Percentiles rank a stretch among this genome's conserved stretches.
Conservation (phyloP, 2,113 vertebrate genomes). For the Pavo muticus region DNA sequence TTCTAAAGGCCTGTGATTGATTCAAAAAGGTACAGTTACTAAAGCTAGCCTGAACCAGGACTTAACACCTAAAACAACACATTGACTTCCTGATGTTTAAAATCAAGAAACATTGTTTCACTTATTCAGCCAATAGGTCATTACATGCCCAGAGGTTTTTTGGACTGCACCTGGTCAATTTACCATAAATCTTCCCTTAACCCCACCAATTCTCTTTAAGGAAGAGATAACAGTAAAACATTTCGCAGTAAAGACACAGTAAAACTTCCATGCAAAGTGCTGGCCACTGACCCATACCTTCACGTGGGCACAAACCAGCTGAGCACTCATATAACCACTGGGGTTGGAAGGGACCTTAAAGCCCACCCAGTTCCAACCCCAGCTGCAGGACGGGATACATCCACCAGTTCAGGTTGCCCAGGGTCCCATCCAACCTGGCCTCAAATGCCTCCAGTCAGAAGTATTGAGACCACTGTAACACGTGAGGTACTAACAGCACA, state of each 20-base stretch:
- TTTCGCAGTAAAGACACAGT: neutral
- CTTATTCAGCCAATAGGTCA: neutral
- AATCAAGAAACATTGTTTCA: neutral
- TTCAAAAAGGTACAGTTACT: neutral
- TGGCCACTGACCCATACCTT: neutral
- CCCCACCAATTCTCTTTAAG: neutral
- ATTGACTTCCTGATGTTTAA: neutral
- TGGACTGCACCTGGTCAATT: neutral
- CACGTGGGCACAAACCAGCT: rapidly evolving
- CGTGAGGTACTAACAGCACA: neutral
- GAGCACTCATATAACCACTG: neutral
- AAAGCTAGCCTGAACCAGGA: neutral
- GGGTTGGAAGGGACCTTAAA: neutral
- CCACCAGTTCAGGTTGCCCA: neutral
- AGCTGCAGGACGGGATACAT: neutral
- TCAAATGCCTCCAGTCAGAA: neutral
- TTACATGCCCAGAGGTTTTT: neutral
- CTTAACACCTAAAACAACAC: neutral
- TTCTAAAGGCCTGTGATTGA: neutral
- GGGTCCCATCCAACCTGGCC: neutral
- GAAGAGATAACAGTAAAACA: neutral
- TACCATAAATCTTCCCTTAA: neutral
- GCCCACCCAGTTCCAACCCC: neutral
- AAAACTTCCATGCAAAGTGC: neutral
- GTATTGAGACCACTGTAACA: neutral